Base-by-base conservation (phyloP, 1,140 invertebrate species). In the Colletes latitarsis region DNA sequence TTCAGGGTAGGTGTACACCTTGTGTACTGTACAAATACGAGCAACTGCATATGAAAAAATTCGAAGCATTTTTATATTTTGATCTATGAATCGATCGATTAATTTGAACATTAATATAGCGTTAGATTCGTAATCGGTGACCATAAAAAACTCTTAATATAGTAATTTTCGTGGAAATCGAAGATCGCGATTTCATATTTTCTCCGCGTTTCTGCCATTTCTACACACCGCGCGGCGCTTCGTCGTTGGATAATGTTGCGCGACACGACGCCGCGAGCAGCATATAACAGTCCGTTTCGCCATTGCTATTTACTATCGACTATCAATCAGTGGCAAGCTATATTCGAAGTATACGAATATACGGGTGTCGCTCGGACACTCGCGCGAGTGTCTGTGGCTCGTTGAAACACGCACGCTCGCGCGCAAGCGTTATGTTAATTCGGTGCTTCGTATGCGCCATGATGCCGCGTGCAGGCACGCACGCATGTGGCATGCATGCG, bases 391-490 rank as follows among this genome's bases (percentile, higher is more conserved):
- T 67, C 43, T 21, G 71, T 41, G 55, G 68, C 67, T 64, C 15
- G 30, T 15, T 63, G 60, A 41, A 6, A 10, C 0, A 3, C 64
- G 53, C 57, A 12, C 43, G 10, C 43, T 17, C n/a, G 19, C 41
- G 63, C 30, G 78, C 72, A 64, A 67, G 78, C 58, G 72, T 87
- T 88, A 88, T 88, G 84, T 82, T 89, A 89, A 89, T 89, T 49
- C 58, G 64, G 58, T 70, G 83, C 70, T 89, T 88, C 82, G 89
- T 86, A 90, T 88, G 89, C 89, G 82, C 82, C 85, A 83, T 88
- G 83, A 78, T 69, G 76, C 85, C 71, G 69, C 66, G 63, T 17
- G 64, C 73, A 81, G 79, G 79, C 82, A 83, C 70, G 77, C 77
- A 76, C 71, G 83, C 80, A 76, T 85, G 80, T 67, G 72, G 62